Base-by-base conservation (phyloP, 2,888 invertebrate genomes). In the Synanthedon myopaeformis region DNA sequence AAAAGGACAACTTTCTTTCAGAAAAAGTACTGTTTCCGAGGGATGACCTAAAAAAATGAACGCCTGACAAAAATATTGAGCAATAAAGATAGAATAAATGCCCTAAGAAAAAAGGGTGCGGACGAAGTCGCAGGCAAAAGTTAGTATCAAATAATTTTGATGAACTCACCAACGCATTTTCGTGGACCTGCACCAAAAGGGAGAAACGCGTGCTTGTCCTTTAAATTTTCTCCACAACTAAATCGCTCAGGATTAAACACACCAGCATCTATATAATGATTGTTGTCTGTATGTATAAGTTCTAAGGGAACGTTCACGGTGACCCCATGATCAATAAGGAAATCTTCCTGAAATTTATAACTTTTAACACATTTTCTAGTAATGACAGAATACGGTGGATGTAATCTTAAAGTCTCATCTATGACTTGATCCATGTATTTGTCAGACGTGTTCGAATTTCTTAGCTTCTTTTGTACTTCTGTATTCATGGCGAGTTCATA, bases 111-210 rank as follows among this genome's bases (percentile, higher is more conserved):
- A 23, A 23, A 5, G 3, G 23, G 23, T 23, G 23, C 1, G 4
- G 23, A 23, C 35, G 35, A 35, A 35, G 3, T 35, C 35, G 35
- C 35, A 3, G 10, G 35, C 3, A 10, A 35, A 35, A 35, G 35
- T 3, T 35, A 35, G 35, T 10, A 1, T 1, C 35, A 35, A 35
- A 35, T 35, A 35, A 10, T 10, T 35, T 35, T 35, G 5, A 6
- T 35, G 12, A 52, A 66, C 82, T 78, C 66, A 87, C 86, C 85
- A 58, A 82, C 67, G 61, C 86, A 87, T 70, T 79, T 84, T 54
- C 83, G 79, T 28, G 85, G 84, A 50, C 88, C 88, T 12, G 74
- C 77, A 42, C 88, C 86, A 61, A 84, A 88, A 4, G 87, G 84
- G 53, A 86, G 63, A 63, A 73, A 86, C 0, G 77, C 62, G 51